These are phyloP conservation scores for Caenorhabditis briggsae DNA, from an alignment of 1,140 invertebrate species.

Conservation along the genomic window DNA sequence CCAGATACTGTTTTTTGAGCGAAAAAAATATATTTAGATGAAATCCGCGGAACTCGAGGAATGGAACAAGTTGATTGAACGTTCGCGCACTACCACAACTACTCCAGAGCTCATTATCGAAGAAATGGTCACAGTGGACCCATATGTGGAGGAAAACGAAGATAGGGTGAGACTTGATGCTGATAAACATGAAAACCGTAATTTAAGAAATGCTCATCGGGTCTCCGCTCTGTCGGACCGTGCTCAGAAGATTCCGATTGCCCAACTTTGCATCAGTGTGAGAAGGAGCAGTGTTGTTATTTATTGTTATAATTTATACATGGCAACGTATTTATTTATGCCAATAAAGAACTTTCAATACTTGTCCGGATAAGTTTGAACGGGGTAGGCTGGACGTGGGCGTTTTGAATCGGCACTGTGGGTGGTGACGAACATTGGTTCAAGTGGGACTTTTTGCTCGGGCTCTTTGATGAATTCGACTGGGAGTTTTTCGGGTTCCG, in stretches of 20 bases:
- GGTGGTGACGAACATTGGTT: not conserved
- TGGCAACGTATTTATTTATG: not conserved
- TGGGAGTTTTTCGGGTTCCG: not conserved
- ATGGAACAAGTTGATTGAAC: not conserved
- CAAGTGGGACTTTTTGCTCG: not conserved
- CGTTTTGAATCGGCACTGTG: not conserved
- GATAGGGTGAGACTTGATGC: conserved; percentile 17
- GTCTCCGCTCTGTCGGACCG: conserved; percentile 29
- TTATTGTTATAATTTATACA: conserved; percentile 11
- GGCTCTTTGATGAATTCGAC: conserved; percentile 24
- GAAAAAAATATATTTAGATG: conserved; percentile 2
- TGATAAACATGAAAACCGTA: not conserved
- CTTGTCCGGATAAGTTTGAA: conserved; percentile 22
- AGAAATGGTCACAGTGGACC: conserved; percentile 9
- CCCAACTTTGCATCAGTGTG: conserved; percentile 55
- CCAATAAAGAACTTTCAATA: not conserved
- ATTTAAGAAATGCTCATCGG: conserved; percentile 52
- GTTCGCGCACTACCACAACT: conserved; percentile 6
- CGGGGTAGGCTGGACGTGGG: conserved; percentile 19
- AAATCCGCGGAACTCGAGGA: conserved; percentile 22
- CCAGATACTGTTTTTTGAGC: not conserved
- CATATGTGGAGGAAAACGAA: conserved; percentile 28
- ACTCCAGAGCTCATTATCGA: not conserved
- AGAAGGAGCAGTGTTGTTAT: conserved; percentile 57
- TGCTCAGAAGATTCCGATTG: conserved; percentile 56